Evolutionary conservation across 2,888 invertebrate species (phyloP), one percentile per base, ranked within the genome.

Genomic region (Tubiluchus corallicola): DNA sequence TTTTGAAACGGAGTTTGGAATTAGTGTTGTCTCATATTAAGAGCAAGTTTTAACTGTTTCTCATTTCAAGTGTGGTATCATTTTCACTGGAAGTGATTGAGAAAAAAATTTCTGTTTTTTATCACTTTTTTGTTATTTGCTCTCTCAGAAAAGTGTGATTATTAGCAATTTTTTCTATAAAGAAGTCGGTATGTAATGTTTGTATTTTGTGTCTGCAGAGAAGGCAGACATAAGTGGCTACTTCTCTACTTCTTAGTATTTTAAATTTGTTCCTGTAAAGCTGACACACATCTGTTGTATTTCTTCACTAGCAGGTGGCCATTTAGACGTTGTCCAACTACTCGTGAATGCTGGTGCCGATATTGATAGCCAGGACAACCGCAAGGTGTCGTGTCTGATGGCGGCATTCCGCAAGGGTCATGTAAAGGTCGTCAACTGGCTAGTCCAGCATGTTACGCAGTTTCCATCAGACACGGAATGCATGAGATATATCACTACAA

Each of bases 391-490:
- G 2, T 96, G 96, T 66, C 69, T 98, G 54, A 94, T 98, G 92
- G 88, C 96, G 40, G 92, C 98, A 43, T 98, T 96, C 68, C 77
- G 92, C 17, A 92, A 92, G 64, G 98, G 65, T 21, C 64, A 65
- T 48, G 52, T 64, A 13, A 65, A 66, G 48, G 90, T 94, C 39
- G 92, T 96, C 37, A 90, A 94, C 60, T 96, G 90, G 87, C 88
- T 98, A 83, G n/a, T 98, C 4, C 81, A 84, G 57, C 85, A 92
- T 61, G 98, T 98, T 40, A 82, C 82, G 44, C 98, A 98, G 65
- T 98, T 94, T 66, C 98, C 98, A 37, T 90, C 90, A 47, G 98
- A 98, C 63, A 84, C 85, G 59, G 92, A 92, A 68, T 84, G 90
- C 77, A 78, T 78, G 44, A 74, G 84, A 50, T 92, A 82, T 64